Evolutionary conservation across 2,888 invertebrate genomes (phyloP).

Genomic region (Shargacucullia verbasci): DNA sequence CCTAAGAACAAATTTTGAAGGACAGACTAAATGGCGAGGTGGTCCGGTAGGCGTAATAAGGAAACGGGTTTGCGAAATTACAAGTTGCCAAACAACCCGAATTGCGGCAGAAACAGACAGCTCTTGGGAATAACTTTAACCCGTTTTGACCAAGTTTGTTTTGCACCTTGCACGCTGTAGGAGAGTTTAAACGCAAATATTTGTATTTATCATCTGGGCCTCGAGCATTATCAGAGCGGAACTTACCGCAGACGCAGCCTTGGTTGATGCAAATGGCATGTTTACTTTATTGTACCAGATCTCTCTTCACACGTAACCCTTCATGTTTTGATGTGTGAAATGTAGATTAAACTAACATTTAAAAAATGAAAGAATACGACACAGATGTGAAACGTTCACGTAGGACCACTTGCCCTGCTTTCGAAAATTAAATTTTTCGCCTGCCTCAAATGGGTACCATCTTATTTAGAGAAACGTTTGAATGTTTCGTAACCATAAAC

Average conservation of each 20-base stretch:
- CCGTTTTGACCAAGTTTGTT: slow-evolving; percentile 31
- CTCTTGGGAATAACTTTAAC: slow-evolving; percentile 36
- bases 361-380: background rate
- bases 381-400: too few species aligned
- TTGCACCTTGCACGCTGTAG: slow-evolving; percentile 27
- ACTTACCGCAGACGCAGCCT: slow-evolving; percentile 64
- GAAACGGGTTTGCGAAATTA: slow-evolving; percentile 45
- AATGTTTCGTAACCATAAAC: too few species aligned
- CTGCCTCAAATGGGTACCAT: too few species aligned
- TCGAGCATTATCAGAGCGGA: slow-evolving; percentile 71
- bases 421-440: too few species aligned
- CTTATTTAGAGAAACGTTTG: too few species aligned
- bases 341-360: slow-evolving; percentile 11
- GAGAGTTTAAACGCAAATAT: slow-evolving; percentile 39
- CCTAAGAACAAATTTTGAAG: slow-evolving; percentile 48
- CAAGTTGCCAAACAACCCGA: slow-evolving; percentile 46
- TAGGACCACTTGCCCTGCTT: too few species aligned
- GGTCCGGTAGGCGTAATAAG: slow-evolving; percentile 32
- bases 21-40: slow-evolving; percentile 25
- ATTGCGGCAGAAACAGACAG: slow-evolving; percentile 27
- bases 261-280: slow-evolving; percentile 56
- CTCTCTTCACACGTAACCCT: slow-evolving; percentile 44
- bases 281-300: slow-evolving; percentile 47
- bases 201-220: slow-evolving; percentile 61
- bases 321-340: slow-evolving; percentile 21